Evolutionary conservation across 2,113 vertebrate genomes (phyloP).

Genomic region (Cercopithecus mona): DNA sequence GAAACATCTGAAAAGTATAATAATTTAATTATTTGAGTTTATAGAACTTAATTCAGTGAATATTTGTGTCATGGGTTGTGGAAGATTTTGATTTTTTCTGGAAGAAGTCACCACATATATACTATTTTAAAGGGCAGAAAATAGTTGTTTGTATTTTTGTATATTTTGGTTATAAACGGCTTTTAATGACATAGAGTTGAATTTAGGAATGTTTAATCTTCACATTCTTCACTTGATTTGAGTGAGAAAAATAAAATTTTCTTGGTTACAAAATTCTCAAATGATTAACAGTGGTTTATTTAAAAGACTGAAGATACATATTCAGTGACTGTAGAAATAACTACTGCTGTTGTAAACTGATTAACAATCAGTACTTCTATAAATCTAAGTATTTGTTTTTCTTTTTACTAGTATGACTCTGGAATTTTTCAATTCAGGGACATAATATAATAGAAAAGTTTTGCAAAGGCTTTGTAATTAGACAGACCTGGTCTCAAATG

Average conservation of each 20-base stretch:
- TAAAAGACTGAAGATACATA: not conserved
- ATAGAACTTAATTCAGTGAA: not conserved
- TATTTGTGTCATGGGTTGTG: not conserved
- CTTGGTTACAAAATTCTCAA: not conserved
- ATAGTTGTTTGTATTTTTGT: not conserved
- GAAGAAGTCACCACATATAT: not conserved
- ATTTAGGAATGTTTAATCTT: not conserved
- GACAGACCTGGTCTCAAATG: not conserved
- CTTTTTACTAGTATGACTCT: not conserved
- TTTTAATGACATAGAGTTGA: not conserved
- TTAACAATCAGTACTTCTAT: not conserved
- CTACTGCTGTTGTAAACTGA: not conserved
- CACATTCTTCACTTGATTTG: not conserved
- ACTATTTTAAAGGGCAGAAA: not conserved
- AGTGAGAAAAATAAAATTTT: constrained; percentile 7
- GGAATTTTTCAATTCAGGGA: not conserved
- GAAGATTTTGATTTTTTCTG: not conserved
- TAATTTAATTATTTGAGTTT: not conserved
- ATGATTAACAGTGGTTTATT: not conserved
- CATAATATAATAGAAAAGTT: not conserved
- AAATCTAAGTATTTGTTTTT: not conserved
- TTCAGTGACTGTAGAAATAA: not conserved
- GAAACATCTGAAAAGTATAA: not conserved
- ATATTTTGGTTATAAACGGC: not conserved
- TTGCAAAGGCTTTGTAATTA: not conserved